Conservation (phyloP, 64 coral and sea anemone species). For the Platygyra sinensis region DNA sequence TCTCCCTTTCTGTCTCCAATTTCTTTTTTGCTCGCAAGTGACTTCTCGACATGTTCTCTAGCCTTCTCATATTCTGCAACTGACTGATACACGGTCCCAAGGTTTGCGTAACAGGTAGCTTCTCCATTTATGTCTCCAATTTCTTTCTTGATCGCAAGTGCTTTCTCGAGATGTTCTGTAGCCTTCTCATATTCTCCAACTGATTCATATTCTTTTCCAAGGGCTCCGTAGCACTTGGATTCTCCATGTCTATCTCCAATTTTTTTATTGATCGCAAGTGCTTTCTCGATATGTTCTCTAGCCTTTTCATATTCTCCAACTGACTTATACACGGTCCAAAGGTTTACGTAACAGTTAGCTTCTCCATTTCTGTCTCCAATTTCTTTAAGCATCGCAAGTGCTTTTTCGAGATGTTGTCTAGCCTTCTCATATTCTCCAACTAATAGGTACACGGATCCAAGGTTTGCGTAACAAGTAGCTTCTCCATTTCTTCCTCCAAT, state of each 20-base stretch:
- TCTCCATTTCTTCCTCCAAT: too few species aligned
- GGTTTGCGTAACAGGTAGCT: neutral
- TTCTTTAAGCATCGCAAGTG: too few species aligned
- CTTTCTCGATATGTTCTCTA: too few species aligned
- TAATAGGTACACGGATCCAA: too few species aligned
- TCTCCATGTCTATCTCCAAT: neutral
- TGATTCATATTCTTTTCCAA: neutral
- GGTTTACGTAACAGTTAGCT: too few species aligned
- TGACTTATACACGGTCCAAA: too few species aligned
- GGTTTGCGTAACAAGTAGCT: too few species aligned
- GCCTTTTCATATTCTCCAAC: too few species aligned
- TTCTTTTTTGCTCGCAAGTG: neutral
- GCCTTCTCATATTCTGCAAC: neutral
- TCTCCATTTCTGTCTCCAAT: too few species aligned
- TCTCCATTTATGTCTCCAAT: neutral
- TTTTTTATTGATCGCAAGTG: neutral
- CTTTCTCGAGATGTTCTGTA: neutral
- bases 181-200: neutral
- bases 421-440: too few species aligned
- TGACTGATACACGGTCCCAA: neutral
- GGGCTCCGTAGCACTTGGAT: neutral
- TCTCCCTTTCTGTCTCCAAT: too few species aligned
- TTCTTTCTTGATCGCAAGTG: neutral
- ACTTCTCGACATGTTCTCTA: neutral
- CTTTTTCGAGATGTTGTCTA: too few species aligned